Evolutionary conservation across 2,888 invertebrate species (phyloP), one percentile per base, ranked within the genome.

Genomic region (Xylota sylvarum): DNA sequence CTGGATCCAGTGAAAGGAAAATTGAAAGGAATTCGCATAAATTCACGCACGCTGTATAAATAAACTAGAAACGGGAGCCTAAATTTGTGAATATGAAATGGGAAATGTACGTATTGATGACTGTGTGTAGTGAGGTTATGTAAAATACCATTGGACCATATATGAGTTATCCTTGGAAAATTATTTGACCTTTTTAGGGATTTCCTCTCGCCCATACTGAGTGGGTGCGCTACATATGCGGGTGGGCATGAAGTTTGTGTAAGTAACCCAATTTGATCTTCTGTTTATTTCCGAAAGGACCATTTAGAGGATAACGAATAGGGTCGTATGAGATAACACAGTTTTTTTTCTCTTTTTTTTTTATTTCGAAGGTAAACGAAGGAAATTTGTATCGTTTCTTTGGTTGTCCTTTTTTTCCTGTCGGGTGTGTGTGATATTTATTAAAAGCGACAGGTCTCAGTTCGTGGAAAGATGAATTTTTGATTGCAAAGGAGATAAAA

Each of bases 21-120:
- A 78, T 78, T 85, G 80, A 74, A 80, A 79, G 84, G 64, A 64
- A 65, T 77, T 67, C 73, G 60, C 72, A 84, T 79, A 84, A 74
- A 80, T 80, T 65, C 64, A 76, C 58, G 70, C 70, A 74, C 30
- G n/a, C 65, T 56, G 56, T 32, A 35, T 69, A 70, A 48, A 69
- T 62, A 48, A 37, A 62, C n/a, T 19, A 43, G 17, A 64, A 50
- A 69, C 30, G 27, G 52, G 43, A 84, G 67, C 43, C 72, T 30
- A 19, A 32, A 67, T 65, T 70, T 78, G 37, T 35, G 55, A 55
- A 73, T 73, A 62, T 65, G 60, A 72, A 72, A 73, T 73, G 48
- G 23, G 23, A 1, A 19, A 56, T 43, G 27, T 27, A 37, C 30
- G 19, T 50, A 60, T 72, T 27, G 70, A 69, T 48, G 64, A 67